These are phyloP conservation scores for Esox niger DNA, from an alignment of 2,113 vertebrate species.

Conservation along the genomic window DNA sequence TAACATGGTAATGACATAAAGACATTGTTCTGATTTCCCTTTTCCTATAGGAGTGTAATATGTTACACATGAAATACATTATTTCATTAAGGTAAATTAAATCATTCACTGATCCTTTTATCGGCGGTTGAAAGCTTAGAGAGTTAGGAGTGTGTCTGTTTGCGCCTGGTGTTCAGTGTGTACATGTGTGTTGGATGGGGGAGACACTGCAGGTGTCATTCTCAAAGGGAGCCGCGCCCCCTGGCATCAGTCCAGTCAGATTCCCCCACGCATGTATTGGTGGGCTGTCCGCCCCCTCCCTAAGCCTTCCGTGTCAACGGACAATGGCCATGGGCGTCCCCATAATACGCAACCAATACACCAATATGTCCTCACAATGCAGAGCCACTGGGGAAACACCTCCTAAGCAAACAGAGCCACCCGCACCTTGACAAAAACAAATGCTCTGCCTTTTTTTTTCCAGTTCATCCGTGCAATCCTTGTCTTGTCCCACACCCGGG, in stretches of 20 bases:
- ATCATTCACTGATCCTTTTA: too few relatives aligned
- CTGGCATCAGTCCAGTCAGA: constrained; percentile 35
- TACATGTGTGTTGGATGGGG: neutral
- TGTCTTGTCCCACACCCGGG: constrained; percentile 29
- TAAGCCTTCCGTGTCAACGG: constrained; percentile 66
- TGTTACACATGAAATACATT: too few relatives aligned
- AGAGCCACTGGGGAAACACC: constrained; percentile 67
- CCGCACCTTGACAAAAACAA: constrained; percentile 56
- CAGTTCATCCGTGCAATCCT: constrained; percentile 29
- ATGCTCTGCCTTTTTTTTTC: constrained; percentile 60
- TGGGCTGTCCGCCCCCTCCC: constrained; percentile 32
- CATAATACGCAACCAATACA: too few relatives aligned
- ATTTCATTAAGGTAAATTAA: too few relatives aligned
- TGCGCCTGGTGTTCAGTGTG: neutral
- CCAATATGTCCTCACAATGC: constrained; percentile 32
- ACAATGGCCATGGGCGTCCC: constrained; percentile 64
- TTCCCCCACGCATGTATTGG: constrained; percentile 58
- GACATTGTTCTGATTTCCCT: too few relatives aligned
- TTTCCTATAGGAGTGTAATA: too few relatives aligned
- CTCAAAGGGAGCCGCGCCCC: constrained; percentile 31
- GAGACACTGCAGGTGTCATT: constrained; percentile 54
- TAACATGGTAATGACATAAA: neutral
- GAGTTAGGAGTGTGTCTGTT: too few relatives aligned
- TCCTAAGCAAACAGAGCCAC: constrained; percentile 71
- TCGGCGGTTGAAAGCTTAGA: too few relatives aligned